These are phyloP conservation scores for Caenorhabditis doughertyi DNA, from an alignment of 2,888 invertebrate genomes.

Conservation along the genomic window DNA sequence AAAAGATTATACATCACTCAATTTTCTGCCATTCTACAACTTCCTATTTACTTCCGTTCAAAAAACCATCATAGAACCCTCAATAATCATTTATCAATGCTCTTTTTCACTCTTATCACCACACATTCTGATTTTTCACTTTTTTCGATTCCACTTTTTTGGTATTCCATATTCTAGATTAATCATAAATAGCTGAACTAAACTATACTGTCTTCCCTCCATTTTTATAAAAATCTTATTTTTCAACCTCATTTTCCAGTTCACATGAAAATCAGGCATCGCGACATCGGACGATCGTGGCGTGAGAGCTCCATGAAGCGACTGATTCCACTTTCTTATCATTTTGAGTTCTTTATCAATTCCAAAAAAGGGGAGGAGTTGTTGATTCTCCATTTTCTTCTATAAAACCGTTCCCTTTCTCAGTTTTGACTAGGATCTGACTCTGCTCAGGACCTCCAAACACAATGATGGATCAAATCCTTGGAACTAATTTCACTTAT, in stretches of 20 bases:
- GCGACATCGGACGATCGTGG: constrained; percentile 48
- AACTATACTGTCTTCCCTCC: not conserved
- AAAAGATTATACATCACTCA: not conserved
- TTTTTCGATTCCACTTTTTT: not conserved
- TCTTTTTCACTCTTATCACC: not conserved
- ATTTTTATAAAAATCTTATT: not conserved
- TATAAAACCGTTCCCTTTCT: constrained; percentile 34
- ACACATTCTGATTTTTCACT: too few species aligned
- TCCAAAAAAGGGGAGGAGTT: constrained; percentile 8
- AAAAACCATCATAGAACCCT: constrained; percentile 42
- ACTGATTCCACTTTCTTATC: constrained; percentile 24
- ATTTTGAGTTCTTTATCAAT: constrained; percentile 10
- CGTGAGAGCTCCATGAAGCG: constrained; percentile 40
- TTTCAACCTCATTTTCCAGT: not conserved
- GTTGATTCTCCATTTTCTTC: constrained; percentile 9
- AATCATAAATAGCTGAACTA: not conserved
- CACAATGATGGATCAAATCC: constrained; percentile 55
- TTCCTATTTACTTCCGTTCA: constrained; percentile 4
- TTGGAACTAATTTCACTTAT: constrained; percentile 74
- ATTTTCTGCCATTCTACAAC: not conserved
- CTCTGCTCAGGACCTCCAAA: not conserved
- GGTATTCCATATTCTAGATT: not conserved
- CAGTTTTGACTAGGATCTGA: not conserved
- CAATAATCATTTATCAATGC: constrained; percentile 37
- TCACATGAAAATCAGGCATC: constrained; percentile 42